Conservation (phyloP, 1,140 invertebrate species). For the Zaprionus ornatus region DNA sequence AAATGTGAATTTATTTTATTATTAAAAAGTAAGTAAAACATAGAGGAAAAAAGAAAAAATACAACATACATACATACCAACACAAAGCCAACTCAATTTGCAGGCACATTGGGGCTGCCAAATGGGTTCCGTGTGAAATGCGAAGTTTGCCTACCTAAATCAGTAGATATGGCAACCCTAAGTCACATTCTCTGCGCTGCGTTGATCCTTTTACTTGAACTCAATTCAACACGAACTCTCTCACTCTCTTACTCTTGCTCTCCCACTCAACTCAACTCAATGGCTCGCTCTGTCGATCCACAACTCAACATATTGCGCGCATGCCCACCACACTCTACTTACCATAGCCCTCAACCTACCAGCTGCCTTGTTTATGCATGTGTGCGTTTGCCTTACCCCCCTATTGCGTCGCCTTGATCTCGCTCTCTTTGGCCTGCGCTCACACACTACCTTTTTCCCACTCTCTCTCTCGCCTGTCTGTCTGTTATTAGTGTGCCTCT, state of each 20-base stretch:
- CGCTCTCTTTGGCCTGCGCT: background rate
- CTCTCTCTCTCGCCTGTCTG: background rate
- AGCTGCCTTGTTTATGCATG: background rate
- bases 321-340: slow-evolving; percentile 6
- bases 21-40: background rate
- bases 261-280: background rate
- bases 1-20: background rate
- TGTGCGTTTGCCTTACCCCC: background rate
- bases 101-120: background rate
- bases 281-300: background rate
- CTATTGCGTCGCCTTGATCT: background rate
- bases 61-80: background rate
- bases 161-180: background rate
- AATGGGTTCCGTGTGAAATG: too few species aligned
- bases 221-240: background rate
- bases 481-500: slow-evolving; percentile 31
- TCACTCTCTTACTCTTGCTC: background rate
- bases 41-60: background rate
- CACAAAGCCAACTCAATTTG: background rate
- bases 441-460: background rate
- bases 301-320: slow-evolving; percentile 2
- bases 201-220: background rate
- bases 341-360: background rate
- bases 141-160: too few species aligned
- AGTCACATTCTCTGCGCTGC: background rate